Evolutionary conservation across 1,140 invertebrate species (phyloP), one percentile per base, ranked within the genome.

Genomic region (Wiebesia pumilae): DNA sequence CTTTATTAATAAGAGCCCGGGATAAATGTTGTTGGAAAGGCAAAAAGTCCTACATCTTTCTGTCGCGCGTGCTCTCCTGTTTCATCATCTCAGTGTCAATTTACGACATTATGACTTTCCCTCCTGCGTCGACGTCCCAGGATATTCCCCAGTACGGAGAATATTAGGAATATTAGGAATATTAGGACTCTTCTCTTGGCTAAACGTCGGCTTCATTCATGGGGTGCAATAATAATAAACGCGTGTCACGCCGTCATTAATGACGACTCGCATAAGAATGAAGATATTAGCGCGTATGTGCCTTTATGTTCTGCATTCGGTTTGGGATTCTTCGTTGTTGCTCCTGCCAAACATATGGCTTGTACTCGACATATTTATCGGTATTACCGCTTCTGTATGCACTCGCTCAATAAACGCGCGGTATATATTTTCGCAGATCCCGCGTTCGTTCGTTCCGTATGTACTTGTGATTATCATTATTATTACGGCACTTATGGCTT

Each of bases 191-290:
- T 33, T 78, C 54, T 77, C 51, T 40, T 38, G 27, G 27, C 73
- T 81, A 81, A 83, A 79, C 71, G 81, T 10, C 47, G 73, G 71
- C 33, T 73, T 79, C 78, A 87, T 87, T 87, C 82, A 81, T 87
- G 67, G 75, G 82, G 86, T 54, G 82, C 81, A 84, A 87, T 87
- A 87, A 87, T 87, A 87, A 87, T 87, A 87, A 87, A 84, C 77
- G 77, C 24, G 77, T 81, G 82, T 84, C 86, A 84, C 54, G 75
- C 40, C 51, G 58, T 87, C 81, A 87, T 84, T 84, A 84, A 84
- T 75, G 47, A 2, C 40, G 19, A 21, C 67, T 84, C 82, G 82
- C 86, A 87, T 87, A 83, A 84, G 82, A 87, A 87, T 84, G 82
- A 87, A 81, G 82, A 87, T 78, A 84, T 87, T 87, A 87, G 67